phyloP scores from a whole-genome alignment of 53 echinoderm and acorn worm genomes.

The Stichopus horrens region DNA sequence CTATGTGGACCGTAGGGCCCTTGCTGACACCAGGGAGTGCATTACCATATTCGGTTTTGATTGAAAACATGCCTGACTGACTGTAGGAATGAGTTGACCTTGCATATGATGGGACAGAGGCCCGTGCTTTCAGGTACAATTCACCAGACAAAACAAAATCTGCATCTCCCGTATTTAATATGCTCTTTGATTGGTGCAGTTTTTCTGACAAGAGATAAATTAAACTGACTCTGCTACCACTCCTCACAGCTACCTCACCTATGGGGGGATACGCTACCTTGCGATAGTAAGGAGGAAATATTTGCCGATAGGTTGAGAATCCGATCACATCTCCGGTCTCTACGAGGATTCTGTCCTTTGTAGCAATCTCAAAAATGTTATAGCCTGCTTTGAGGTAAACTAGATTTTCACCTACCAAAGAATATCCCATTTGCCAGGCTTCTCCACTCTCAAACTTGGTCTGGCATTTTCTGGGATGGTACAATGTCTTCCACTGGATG shows the following conservation, averaged over 20 bases:
- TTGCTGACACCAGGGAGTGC: slow-evolving; percentile 42
- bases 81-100: slow-evolving; percentile 62
- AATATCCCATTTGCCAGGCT: slow-evolving; percentile 48
- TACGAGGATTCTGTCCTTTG: slow-evolving; percentile 52
- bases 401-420: slow-evolving; percentile 53
- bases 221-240: neutral
- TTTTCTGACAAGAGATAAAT: neutral
- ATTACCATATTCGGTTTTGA: slow-evolving; percentile 62
- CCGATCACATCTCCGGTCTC: slow-evolving; percentile 68
- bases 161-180: neutral
- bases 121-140: slow-evolving; percentile 64
- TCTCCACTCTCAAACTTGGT: neutral
- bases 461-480: slow-evolving; percentile 18
- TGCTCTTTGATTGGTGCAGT: slow-evolving; percentile 16
- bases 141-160: slow-evolving; percentile 28
- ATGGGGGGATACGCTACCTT: slow-evolving; percentile 74
- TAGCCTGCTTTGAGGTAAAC: slow-evolving; percentile 69
- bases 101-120: slow-evolving; percentile 53
- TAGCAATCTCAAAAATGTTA: slow-evolving; percentile 60
- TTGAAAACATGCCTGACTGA: slow-evolving; percentile 67
- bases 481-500: slow-evolving; percentile 45
- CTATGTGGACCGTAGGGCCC: slow-evolving; percentile 56
- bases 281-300: slow-evolving; percentile 68
- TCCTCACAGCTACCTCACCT: slow-evolving; percentile 64
- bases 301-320: slow-evolving; percentile 62